Percentiles rank a stretch among this genome's conserved stretches.
Evolutionary conservation across 2,888 invertebrate species (phyloP).

Genomic region (Scaptomyza polygonia): DNA sequence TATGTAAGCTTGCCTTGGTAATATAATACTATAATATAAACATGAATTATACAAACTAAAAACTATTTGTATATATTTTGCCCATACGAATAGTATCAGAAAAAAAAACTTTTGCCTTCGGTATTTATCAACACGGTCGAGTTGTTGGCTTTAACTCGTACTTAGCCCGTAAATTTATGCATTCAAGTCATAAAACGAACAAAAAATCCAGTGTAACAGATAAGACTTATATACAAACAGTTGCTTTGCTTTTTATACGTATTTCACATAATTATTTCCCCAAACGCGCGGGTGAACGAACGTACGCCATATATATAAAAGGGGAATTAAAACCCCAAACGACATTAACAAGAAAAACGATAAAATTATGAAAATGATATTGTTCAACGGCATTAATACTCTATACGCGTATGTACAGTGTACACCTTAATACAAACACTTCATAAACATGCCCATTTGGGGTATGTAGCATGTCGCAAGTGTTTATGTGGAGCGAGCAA

Average conservation of each 20-base stretch:
- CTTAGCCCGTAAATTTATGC: constrained; percentile 68
- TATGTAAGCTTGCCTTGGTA: constrained; percentile 8
- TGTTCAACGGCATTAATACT: constrained; percentile 33
- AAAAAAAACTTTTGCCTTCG: constrained; percentile 38
- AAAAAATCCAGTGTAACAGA: constrained; percentile 46
- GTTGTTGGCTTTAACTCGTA: constrained; percentile 29
- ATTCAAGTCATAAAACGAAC: constrained; percentile 65
- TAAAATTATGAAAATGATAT: constrained; percentile 79
- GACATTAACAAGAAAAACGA: constrained; percentile 75
- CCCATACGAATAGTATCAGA: constrained; percentile 15
- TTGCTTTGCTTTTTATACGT: constrained; percentile 58
- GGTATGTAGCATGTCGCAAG: constrained; percentile 34
- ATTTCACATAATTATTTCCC: constrained; percentile 72
- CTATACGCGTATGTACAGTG: too few relatives aligned
- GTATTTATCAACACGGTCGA: constrained; percentile 58
- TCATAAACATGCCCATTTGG: constrained; percentile 15
- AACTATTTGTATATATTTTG: not conserved
- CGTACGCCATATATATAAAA: constrained; percentile 54
- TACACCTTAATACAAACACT: not conserved
- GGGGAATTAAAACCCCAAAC: constrained; percentile 35
- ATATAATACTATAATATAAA: not conserved
- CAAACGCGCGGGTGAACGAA: constrained; percentile 50
- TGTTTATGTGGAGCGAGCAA: constrained; percentile 64
- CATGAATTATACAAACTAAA: not conserved
- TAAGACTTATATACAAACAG: constrained; percentile 21